Percentiles rank a stretch among this genome's conserved stretches.
Evolutionary conservation across 2,113 vertebrate species (phyloP).

Genomic region (Rousettus leschenaultii): DNA sequence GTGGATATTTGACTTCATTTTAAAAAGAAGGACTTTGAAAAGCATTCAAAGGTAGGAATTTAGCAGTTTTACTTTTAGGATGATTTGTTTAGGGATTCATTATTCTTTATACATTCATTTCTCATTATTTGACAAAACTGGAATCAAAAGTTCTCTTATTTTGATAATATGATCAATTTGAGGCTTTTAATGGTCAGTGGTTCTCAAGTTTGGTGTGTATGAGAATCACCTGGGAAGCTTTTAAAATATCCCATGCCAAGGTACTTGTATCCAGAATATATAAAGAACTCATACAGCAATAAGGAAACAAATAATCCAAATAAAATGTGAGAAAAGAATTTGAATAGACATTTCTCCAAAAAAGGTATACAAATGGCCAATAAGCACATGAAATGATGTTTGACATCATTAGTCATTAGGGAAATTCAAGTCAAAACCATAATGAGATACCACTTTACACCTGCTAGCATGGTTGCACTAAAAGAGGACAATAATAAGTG

Average conservation of each 20-base stretch:
- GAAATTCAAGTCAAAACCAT: background rate
- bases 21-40: background rate
- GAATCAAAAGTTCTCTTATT: background rate
- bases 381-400: background rate
- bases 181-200: background rate
- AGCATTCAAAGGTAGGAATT: background rate
- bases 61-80: background rate
- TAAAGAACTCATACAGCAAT: background rate
- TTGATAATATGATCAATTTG: background rate
- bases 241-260: background rate
- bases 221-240: background rate
- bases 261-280: background rate
- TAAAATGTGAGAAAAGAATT: background rate
- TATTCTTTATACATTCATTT: background rate
- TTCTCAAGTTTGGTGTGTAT: background rate
- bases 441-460: background rate
- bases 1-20: background rate
- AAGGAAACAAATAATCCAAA: background rate
- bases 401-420: background rate
- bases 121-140: background rate
- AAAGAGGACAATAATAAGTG: background rate
- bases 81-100: background rate
- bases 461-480: background rate
- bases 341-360: background rate
- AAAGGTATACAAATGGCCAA: background rate